Percentiles rank a stretch among this genome's conserved stretches.
These are phyloP conservation scores for Apamea sordens DNA, from an alignment of 2,888 invertebrate species.

Conservation along the genomic window DNA sequence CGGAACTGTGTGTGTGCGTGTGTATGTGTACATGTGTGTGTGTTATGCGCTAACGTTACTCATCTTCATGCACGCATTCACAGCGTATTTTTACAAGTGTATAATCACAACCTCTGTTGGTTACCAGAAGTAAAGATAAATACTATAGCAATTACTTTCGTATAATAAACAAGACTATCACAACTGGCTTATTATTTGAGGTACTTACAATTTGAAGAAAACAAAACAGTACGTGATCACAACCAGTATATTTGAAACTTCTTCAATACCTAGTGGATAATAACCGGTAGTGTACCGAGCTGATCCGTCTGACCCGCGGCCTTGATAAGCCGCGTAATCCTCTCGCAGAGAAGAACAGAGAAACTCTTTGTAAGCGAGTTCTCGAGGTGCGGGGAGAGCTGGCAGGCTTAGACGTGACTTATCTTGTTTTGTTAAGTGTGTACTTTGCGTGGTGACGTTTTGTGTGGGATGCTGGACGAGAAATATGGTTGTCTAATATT, in stretches of 20 bases:
- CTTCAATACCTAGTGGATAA: constrained; percentile 12
- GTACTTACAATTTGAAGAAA: background rate
- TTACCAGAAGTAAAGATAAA: too few relatives aligned
- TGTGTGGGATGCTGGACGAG: background rate
- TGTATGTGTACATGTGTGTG: too few relatives aligned
- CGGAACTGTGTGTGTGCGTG: too few relatives aligned
- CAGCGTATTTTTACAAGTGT: too few relatives aligned
- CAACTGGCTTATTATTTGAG: background rate
- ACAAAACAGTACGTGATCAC: background rate
- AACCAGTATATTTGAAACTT: constrained; percentile 9
- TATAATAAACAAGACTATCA: background rate
- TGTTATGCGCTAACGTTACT: too few relatives aligned
- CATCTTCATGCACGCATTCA: too few relatives aligned
- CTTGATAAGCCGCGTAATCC: constrained; percentile 52
- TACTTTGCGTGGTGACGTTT: constrained; percentile 17
- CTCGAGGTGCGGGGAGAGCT: background rate
- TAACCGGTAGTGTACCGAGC: constrained; percentile 7
- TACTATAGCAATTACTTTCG: background rate
- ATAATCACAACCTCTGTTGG: too few relatives aligned
- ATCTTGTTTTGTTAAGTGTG: constrained; percentile 37
- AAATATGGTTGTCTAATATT: background rate
- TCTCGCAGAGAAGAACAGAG: constrained; percentile 13
- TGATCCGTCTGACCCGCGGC: constrained; percentile 27
- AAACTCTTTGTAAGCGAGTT: constrained; percentile 22
- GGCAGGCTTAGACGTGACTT: constrained; percentile 41